Base-by-base conservation (phyloP, 2,888 invertebrate genomes). In the Lithodes maja region DNA sequence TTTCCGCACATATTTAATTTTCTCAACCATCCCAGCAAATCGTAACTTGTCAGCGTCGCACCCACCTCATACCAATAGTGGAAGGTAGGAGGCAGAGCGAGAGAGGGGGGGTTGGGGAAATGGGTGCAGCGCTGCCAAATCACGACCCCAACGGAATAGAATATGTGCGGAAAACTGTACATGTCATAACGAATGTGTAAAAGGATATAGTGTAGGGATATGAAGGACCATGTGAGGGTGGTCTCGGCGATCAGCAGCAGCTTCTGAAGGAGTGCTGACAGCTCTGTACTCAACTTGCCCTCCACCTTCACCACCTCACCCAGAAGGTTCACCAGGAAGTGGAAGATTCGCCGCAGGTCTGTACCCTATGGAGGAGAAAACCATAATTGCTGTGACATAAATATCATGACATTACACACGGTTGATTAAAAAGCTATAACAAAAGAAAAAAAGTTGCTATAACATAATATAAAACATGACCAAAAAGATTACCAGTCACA, bases 161-260 rank as follows among this genome's bases (percentile, higher is more conserved):
- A 33, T 33, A 33, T 33, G 33, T 33, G 33, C 33, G 33, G 33
- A 0, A 33, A 33, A 33, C 33, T 33, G 33, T 33, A 33, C 33
- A 33, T 33, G 33, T 33, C 33, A 33, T 33, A 33, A 33, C 33
- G 33, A 33, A 55, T 33, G 53, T 52, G 53, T 87, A 88, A 90
- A 90, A 90, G 90, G 90, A 90, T 90, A 90, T 90, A 80, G 79
- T 87, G 92, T 80, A 83, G 92, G 80, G 75, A 92, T 92, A 92
- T 95, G 94, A 97, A 97, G 92, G 96, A 96, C 98, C 98, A 98
- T 78, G 96, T 96, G 81, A 98, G 94, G 87, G 97, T 95, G 90
- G 95, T 95, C 94, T 97, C 97, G 0, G 96, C 95, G 90, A 98
- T 97, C 85, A 95, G 95, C n/a, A 98, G 94, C 79, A 97, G 94